A percentile compares a stretch with the other conserved stretches of the same genome.
phyloP scores from a whole-genome alignment of 2,113 vertebrate species.

The Mastomys natalensis region DNA sequence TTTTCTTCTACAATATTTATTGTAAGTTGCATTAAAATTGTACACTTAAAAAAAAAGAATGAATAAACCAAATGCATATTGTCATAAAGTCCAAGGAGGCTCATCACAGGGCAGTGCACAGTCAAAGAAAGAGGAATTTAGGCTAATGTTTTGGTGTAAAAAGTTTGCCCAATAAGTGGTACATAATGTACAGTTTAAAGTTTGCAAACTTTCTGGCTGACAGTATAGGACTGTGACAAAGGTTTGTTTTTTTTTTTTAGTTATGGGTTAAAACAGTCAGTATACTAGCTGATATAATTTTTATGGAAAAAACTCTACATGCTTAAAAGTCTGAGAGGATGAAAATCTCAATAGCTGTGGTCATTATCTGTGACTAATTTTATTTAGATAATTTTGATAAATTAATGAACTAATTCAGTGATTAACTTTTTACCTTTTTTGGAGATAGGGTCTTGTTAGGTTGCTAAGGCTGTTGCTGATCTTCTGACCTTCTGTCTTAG shows the following conservation, averaged over 20 bases:
- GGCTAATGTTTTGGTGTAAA: not conserved
- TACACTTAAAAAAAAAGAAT: not conserved
- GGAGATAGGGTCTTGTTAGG: not conserved
- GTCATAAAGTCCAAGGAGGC: not conserved
- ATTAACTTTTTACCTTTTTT: not conserved
- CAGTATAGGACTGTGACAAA: not conserved
- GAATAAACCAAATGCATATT: not conserved
- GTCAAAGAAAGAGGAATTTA: constrained; percentile 18
- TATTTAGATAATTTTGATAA: not conserved
- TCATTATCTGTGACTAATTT: not conserved
- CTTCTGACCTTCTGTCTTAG: not conserved
- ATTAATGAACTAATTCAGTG: not conserved
- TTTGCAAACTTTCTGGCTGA: not conserved
- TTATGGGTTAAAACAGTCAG: not conserved
- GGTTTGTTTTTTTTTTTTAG: not conserved
- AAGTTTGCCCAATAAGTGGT: not conserved
- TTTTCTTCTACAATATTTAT: too few relatives aligned
- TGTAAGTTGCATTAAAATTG: too few relatives aligned
- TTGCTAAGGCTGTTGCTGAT: not conserved
- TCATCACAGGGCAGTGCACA: not conserved
- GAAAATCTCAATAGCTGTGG: not conserved
- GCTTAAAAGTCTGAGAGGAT: not conserved
- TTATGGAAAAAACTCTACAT: not conserved
- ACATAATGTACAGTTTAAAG: not conserved
- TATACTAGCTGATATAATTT: not conserved